Conservation (phyloP, 2,113 vertebrate species). For the Oreamnos americanus region DNA sequence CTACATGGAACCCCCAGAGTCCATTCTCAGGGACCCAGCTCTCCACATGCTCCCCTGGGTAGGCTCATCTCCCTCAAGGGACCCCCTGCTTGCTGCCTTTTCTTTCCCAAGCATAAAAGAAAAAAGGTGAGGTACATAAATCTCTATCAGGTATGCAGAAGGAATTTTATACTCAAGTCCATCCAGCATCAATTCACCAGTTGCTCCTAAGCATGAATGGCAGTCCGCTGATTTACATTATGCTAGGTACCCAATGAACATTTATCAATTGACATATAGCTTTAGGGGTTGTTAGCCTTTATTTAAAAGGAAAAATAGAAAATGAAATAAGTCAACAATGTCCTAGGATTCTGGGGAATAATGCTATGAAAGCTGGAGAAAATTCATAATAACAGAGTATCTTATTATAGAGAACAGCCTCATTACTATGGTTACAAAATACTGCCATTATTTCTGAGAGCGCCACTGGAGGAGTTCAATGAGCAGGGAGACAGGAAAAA, state of each 20-base stretch:
- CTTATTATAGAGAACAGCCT: not conserved
- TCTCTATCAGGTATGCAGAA: not conserved
- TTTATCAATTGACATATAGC: not conserved
- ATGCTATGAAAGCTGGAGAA: not conserved
- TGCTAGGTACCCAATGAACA: not conserved
- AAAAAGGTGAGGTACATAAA: not conserved
- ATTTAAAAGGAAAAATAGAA: not conserved
- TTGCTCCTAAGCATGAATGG: not conserved
- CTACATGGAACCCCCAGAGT: too few species aligned
- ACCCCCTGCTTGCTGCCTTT: not conserved
- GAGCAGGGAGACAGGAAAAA: conserved; percentile 2
- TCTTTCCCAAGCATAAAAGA: not conserved
- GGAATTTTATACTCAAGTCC: not conserved
- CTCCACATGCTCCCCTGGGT: too few species aligned
- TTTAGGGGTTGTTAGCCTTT: not conserved
- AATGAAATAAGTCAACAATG: not conserved
- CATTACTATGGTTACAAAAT: conserved; percentile 54
- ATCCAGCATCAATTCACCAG: not conserved
- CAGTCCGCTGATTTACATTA: not conserved
- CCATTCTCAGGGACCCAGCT: not conserved
- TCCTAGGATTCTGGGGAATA: not conserved
- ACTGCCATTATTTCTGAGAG: conserved; percentile 24
- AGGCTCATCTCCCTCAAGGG: not conserved
- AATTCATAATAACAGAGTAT: not conserved
- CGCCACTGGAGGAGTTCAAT: not conserved